Conservation (phyloP, 37 sponge, comb jelly and placozoan species). For the Agelas oroides region DNA sequence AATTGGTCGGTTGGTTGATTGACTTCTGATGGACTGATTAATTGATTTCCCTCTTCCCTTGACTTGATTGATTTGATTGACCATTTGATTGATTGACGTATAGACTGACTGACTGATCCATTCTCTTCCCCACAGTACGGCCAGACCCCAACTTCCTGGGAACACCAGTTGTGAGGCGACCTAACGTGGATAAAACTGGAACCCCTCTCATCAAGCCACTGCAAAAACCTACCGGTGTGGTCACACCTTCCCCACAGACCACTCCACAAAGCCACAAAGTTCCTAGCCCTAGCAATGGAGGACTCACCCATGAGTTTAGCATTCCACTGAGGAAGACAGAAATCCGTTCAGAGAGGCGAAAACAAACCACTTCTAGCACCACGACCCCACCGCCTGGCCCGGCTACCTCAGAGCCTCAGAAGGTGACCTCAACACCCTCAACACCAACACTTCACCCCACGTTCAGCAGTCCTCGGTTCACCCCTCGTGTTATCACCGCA, state of each 20-base stretch:
- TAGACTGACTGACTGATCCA: too few relatives aligned
- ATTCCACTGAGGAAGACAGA: conserved; percentile 44
- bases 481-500: conserved; percentile 30
- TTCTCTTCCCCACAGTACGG: conserved; percentile 10
- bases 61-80: too few relatives aligned
- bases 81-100: too few relatives aligned
- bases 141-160: conserved; percentile 47
- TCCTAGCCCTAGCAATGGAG: too few relatives aligned
- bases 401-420: too few relatives aligned
- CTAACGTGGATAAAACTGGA: conserved; percentile 35
- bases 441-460: neutral
- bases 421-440: neutral
- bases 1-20: too few relatives aligned
- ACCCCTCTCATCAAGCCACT: conserved; percentile 1
- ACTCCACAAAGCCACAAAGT: neutral
- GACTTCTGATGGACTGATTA: too few relatives aligned
- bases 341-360: neutral
- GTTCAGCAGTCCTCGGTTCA: neutral
- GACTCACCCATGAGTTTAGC: neutral
- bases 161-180: neutral
- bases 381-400: neutral
- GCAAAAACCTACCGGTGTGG: conserved; percentile 74
- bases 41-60: too few relatives aligned
- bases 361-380: neutral
- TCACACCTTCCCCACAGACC: conserved; percentile 62